Conservation (phyloP, 2,113 vertebrate genomes). For the Anhinga anhinga region DNA sequence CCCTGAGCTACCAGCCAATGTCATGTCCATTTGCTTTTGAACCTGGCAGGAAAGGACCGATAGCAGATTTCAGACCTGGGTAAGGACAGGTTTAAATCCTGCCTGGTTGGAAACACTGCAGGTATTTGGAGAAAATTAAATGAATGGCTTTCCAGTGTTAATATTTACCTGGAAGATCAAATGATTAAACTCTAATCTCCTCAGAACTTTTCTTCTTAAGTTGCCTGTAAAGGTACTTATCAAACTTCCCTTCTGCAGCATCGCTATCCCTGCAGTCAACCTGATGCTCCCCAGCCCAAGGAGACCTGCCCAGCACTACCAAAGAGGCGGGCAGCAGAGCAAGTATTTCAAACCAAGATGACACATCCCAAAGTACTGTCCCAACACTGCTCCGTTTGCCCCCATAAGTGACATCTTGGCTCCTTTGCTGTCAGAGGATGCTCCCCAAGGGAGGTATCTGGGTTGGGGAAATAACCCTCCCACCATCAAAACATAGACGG, state of each 20-base stretch:
- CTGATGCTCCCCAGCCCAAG: fast-evolving
- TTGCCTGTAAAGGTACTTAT: background rate
- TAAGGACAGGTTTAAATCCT: background rate
- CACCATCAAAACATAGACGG: fast-evolving
- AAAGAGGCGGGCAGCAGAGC: too few species aligned
- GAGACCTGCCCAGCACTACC: background rate
- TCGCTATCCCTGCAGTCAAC: fast-evolving
- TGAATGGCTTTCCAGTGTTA: background rate
- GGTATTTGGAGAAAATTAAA: background rate
- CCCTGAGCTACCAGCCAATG: background rate
- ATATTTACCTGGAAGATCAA: slow-evolving; percentile 4
- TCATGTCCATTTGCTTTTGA: background rate
- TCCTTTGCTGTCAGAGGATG: background rate
- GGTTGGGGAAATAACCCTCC: background rate
- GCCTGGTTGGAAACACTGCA: background rate
- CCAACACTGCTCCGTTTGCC: background rate
- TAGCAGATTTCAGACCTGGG: background rate
- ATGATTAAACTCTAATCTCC: background rate
- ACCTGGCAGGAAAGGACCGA: fast-evolving
- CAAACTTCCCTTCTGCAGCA: background rate
- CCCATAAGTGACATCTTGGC: background rate
- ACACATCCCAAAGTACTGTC: background rate
- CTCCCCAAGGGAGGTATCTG: background rate
- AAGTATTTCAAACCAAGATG: background rate
- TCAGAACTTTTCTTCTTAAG: background rate